Base-by-base conservation (phyloP, 2,797 vertebrate genomes). In the Tapirus indicus region DNA sequence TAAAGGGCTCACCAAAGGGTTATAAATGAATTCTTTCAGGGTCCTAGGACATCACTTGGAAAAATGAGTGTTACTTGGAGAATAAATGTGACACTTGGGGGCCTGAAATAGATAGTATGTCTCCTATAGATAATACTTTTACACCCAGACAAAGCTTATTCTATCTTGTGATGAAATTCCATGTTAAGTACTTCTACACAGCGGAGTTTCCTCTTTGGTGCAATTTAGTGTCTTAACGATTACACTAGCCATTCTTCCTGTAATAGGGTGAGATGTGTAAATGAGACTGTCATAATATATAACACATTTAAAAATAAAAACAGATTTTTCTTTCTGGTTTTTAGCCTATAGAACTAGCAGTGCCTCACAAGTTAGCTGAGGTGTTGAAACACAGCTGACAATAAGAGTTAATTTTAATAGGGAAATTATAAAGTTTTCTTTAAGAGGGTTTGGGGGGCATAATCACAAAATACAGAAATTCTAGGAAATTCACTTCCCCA, bases 11-110 rank as follows among this genome's bases (percentile, higher is more conserved):
- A 68, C 47, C 13, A 32, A 96, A 94, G 74, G 72, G 23, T 92
- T 95, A 94, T 58, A 92, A 96, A 92, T 96, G 90, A 69, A 89
- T 92, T 93, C 41, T 80, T 87, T 93, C 83, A 69, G 84, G 29
- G 44, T 90, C 74, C 21, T 80, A 82, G 7, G 8, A 77, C 32
- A 58, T 72, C 29, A 16, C n/a, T 4, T 83, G 74, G 77, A 88
- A 93, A 92, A 93, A 96, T 71, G 56, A 74, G 38, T 35, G 44
- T 25, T 64, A 17, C 69, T 68, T 52, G 1, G 17, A 13, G 78
- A 74, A 93, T 79, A 66, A 92, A 90, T 69, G 71, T 60, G 58
- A 86, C 49, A 62, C 72, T 58, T 75, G 56, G 66, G 71, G 49
- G 4, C 52, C n/a, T 72, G 54, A 85, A 95, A 38, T 12, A 56